Percentiles rank a stretch among this genome's conserved stretches.
These are phyloP conservation scores for Chrysolophus pictus DNA, from an alignment of 2,797 vertebrate species.

Conservation along the genomic window DNA sequence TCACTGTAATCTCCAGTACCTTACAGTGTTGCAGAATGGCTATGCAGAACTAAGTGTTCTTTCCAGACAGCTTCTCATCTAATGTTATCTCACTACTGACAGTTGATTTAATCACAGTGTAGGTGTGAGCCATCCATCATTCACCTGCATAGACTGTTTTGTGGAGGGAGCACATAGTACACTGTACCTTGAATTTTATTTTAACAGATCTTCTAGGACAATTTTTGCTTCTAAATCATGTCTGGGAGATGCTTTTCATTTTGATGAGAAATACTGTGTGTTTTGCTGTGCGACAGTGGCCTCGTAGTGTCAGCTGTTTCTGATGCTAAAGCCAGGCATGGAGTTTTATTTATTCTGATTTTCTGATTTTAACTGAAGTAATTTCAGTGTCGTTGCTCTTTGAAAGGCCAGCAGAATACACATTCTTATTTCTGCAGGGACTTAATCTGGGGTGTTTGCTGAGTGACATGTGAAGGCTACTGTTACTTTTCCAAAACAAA, in stretches of 20 bases:
- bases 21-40: background rate
- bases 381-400: background rate
- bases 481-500: background rate
- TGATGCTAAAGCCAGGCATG: background rate
- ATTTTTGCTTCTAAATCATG: accelerated
- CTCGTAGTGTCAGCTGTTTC: background rate
- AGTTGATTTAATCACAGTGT: background rate
- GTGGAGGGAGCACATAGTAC: background rate
- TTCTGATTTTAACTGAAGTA: background rate
- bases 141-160: background rate
- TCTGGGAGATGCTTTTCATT: background rate
- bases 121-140: background rate
- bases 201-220: background rate
- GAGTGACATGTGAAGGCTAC: background rate
- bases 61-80: background rate
- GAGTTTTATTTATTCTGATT: background rate
- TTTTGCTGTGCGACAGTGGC: background rate
- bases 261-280: background rate
- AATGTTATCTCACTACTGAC: background rate
- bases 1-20: background rate
- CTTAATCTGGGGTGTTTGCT: background rate
- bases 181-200: background rate
- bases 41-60: background rate
- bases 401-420: background rate
- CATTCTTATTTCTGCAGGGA: background rate